Base-by-base conservation (phyloP, 2,888 invertebrate species). In the Lutraria lutraria region DNA sequence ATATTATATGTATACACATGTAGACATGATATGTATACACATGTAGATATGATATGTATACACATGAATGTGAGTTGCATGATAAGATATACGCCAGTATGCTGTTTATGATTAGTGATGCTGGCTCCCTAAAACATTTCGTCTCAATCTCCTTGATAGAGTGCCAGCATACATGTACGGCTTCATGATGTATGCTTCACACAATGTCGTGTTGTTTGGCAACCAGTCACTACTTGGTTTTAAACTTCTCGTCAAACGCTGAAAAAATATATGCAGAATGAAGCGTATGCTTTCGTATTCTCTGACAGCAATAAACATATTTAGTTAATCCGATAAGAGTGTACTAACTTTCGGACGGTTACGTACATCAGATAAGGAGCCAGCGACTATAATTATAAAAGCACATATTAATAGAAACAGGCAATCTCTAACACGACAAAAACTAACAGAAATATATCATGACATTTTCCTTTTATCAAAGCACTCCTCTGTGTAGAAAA, bases 191-290 rank as follows among this genome's bases (percentile, higher is more conserved):
- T 90, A 90, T 53, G 53, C 84, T 52, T 88, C 83, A 31, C 72
- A 63, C 0, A 88, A 56, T 25, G 34, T 83, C 52, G 81, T 82
- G 87, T 88, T 63, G 68, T 90, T 88, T 21, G 90, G 90, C 29
- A 81, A 12, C 90, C 90, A 90, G 13, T 86, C 13, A 60, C 85
- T 80, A 54, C 83, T 88, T 34, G 90, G 90, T 54, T 31, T 88
- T 10, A 88, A 81, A n/a, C 85, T 82, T 15, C 63, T 63, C 52
- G 60, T 54, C 29, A 90, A 56, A 16, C 90, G 52, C 90, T 90
- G 88, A 83, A 88, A 88, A 13, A 10, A 21, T 25, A 21, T 72
- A 68, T 31, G 21, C 34, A 15, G 8, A 16, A 79, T 79, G 19
- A 79, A 1, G 21, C 79, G 4, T 34, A 34, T 13, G 34, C 4